Conservation (phyloP, 2,888 invertebrate species). For the Leptopilina syphax region DNA sequence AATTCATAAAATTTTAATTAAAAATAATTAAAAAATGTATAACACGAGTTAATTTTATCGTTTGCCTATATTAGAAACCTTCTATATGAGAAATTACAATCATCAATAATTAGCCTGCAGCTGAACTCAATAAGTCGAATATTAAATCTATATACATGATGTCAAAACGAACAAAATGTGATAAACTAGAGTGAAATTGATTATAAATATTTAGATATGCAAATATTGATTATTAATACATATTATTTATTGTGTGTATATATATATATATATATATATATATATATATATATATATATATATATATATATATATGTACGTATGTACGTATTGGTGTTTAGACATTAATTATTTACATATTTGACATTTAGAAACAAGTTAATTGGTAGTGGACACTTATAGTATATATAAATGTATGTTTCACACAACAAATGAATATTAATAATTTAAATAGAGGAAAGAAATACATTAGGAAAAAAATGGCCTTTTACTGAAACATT, state of each 20-base stretch:
- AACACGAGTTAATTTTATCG: constrained; percentile 42
- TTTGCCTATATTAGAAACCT: constrained; percentile 37
- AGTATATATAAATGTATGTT: too few species aligned
- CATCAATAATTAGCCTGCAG: constrained; percentile 8
- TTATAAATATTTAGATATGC: constrained; percentile 11
- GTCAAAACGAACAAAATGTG: background rate
- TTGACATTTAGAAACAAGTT: background rate
- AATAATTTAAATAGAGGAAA: too few species aligned
- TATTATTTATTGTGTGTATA: too few species aligned
- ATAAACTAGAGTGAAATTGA: constrained; percentile 7
- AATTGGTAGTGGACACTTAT: background rate
- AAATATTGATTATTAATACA: background rate
- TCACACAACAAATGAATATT: too few species aligned
- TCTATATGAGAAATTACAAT: background rate
- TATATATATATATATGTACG: too few species aligned
- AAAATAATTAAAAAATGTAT: constrained; percentile 38
- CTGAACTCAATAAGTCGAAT: background rate
- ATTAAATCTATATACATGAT: background rate
- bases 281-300: too few species aligned
- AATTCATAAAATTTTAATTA: constrained; percentile 1
- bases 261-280: too few species aligned
- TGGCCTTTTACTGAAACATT: too few species aligned
- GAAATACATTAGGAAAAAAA: too few species aligned
- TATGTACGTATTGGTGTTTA: background rate
- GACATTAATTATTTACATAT: background rate